phyloP scores from a whole-genome alignment of 2,888 invertebrate species.

The Tiliacea aurago region DNA sequence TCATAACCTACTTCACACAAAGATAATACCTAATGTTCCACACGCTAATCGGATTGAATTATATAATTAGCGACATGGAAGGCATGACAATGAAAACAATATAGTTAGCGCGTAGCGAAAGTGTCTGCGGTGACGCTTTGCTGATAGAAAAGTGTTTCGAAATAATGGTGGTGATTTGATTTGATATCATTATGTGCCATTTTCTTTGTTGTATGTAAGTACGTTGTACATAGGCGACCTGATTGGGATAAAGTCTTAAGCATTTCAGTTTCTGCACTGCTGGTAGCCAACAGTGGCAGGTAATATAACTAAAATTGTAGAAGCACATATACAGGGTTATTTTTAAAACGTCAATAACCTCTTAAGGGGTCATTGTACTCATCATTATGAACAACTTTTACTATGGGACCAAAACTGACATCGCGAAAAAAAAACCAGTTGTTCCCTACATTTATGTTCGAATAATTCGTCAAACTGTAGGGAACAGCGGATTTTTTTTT shows the following conservation, averaged over 20 bases:
- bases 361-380: no score
- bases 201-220: slow-evolving; percentile 41
- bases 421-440: no score
- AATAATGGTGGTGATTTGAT: slow-evolving; percentile 38
- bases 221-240: neutral
- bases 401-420: no score
- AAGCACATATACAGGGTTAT: neutral
- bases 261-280: neutral
- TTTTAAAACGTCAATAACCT: no score
- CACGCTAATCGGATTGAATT: slow-evolving; percentile 38
- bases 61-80: slow-evolving; percentile 24
- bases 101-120: slow-evolving; percentile 44
- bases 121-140: slow-evolving; percentile 41
- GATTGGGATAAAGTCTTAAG: neutral
- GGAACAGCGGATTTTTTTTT: no score
- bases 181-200: slow-evolving; percentile 31
- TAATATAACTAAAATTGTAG: no score
- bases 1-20: slow-evolving; percentile 41
- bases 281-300: neutral
- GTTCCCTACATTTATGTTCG: no score
- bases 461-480: no score
- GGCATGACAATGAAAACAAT: slow-evolving; percentile 37
- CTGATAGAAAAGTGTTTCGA: slow-evolving; percentile 54
- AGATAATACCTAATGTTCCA: slow-evolving; percentile 1
- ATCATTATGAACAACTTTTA: no score